Evolutionary conservation across 2,113 vertebrate genomes (phyloP), one percentile per base, ranked within the genome.

Genomic region (Reinhardtius hippoglossoides): DNA sequence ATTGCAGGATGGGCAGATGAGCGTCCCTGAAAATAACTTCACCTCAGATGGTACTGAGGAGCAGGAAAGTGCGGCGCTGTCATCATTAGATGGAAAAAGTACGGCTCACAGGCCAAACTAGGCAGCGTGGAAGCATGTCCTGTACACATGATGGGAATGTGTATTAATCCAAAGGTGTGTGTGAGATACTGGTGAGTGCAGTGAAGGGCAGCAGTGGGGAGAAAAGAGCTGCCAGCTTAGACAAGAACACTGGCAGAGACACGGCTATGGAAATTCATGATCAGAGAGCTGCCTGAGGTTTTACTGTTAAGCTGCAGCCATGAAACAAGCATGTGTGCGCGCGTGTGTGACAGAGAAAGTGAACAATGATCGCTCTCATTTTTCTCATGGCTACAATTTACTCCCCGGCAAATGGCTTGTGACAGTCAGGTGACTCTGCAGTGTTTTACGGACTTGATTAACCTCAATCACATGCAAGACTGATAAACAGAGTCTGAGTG

Each of bases 221-320:
- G 78, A 74, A 15, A 68, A 56, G 24, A 78, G 59, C 71, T 81
- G 80, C 73, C 78, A 87, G 73, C 56, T 84, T 71, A 66, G 57
- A 80, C 62, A 59, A 68, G 72, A 83, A 76, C 66, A 40, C 78
- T 82, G 84, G 74, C 91, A 85, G 31, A 74, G 62, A 77, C 62
- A 82, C 37, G 6, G 26, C 59, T 60, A 76, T 82, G 77, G 67
- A 89, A 87, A 87, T 87, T 67, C 85, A 88, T 80, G 66, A 86
- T 84, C 83, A 76, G 77, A 82, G 67, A 78, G 52, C 73, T 81
- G 90, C 75, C 80, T 84, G 86, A 87, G 76, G 74, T 80, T 92
- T 89, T 80, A 72, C 66, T 61, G 76, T 74, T 78, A 67, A 74
- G 64, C 73, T 82, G 70, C 42, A 81, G 72, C 54, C 48, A 59